These are phyloP conservation scores for Drosophila fulvimacula DNA, from an alignment of 2,888 invertebrate species.

Conservation along the genomic window DNA sequence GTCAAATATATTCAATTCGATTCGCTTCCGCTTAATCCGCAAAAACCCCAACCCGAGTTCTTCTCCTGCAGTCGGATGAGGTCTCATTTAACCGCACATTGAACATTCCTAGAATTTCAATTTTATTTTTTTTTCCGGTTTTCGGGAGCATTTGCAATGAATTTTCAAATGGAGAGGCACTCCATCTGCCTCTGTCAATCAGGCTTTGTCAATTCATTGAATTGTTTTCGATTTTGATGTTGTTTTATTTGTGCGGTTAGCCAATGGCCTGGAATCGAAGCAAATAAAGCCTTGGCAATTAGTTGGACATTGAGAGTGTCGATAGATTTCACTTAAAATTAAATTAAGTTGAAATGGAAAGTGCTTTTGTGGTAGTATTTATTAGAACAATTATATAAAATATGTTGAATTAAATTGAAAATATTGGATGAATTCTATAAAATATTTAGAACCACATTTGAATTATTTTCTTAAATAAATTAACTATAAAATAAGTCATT, in stretches of 20 bases:
- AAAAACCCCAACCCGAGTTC: not conserved
- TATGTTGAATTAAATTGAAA: not conserved
- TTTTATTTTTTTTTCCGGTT: constrained; percentile 26
- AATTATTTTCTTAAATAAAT: not conserved
- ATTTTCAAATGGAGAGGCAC: constrained; percentile 6
- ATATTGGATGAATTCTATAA: no score
- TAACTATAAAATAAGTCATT: not conserved
- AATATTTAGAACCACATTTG: not conserved
- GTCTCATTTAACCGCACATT: constrained; percentile 25
- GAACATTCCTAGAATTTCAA: constrained; percentile 39
- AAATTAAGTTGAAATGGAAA: not conserved
- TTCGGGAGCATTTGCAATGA: constrained; percentile 7
- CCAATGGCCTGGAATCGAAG: constrained; percentile 17
- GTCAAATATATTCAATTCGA: constrained; percentile 7
- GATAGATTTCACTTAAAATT: no score
- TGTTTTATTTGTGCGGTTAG: constrained; percentile 6
- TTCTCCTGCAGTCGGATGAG: constrained; percentile 2
- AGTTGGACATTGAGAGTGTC: not conserved
- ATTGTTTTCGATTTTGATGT: constrained; percentile 22
- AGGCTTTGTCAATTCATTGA: constrained; percentile 10
- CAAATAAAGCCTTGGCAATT: constrained; percentile 6
- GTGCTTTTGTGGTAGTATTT: not conserved
- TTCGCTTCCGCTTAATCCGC: constrained; percentile 8
- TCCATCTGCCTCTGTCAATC: constrained; percentile 21
- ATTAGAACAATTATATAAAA: not conserved